Conservation (phyloP, 2,113 vertebrate genomes). For the Chrysemys picta region DNA sequence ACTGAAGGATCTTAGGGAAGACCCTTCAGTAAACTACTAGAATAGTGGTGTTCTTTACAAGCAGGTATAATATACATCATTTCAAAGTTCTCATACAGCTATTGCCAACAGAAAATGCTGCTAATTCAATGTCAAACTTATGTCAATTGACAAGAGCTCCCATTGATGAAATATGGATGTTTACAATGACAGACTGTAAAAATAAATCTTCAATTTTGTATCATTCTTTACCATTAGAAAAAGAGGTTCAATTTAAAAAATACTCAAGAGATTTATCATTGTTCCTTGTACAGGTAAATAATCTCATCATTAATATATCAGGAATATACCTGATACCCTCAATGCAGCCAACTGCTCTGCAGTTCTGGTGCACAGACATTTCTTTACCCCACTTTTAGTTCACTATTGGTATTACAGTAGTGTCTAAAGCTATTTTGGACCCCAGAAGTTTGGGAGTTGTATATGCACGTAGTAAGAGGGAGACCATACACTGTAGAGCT, state of each 20-base stretch:
- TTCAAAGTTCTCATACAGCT: not conserved
- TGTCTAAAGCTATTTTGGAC: not conserved
- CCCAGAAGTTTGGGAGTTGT: not conserved
- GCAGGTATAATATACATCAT: not conserved
- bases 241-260: not conserved
- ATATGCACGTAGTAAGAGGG: rapidly evolving
- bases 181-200: not conserved
- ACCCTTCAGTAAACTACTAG: not conserved
- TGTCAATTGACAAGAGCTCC: not conserved
- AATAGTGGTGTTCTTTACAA: not conserved
- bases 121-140: rapidly evolving
- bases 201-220: no score
- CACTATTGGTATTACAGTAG: not conserved
- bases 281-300: not conserved
- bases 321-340: not conserved
- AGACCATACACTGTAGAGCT: not conserved
- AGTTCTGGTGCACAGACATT: not conserved
- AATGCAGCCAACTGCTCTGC: not conserved
- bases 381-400: not conserved
- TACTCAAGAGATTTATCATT: not conserved
- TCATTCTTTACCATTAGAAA: not conserved
- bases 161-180: not conserved
- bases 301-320: not conserved
- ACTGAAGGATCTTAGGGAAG: not conserved
- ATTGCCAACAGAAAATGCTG: not conserved